A percentile compares a stretch with the other conserved stretches of the same genome.
Evolutionary conservation across 2,797 vertebrate species (phyloP).

Genomic region (Phyllotis vaccarum): DNA sequence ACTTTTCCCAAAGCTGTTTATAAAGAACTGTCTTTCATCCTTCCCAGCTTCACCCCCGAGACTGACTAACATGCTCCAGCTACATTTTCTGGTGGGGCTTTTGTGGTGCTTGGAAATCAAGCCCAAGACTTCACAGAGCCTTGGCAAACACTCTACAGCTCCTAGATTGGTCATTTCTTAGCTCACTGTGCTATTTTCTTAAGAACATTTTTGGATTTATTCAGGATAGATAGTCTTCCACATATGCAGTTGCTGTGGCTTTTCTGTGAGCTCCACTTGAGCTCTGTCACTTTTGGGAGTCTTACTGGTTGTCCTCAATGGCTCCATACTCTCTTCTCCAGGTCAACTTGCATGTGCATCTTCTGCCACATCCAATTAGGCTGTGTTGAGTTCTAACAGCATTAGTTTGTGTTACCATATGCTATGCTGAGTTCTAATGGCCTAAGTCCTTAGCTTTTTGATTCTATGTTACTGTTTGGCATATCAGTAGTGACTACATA

Average conservation of each 20-base stretch:
- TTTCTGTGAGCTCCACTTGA: neutral
- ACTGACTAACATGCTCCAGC: neutral
- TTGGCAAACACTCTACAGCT: neutral
- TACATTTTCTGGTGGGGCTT: neutral
- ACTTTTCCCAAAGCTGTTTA: neutral
- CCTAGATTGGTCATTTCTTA: neutral
- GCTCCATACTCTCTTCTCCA: neutral
- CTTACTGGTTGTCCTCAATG: neutral
- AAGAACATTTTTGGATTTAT: neutral
- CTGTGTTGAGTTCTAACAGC: no score
- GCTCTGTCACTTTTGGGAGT: neutral
- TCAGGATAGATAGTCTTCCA: neutral
- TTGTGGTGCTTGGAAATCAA: neutral
- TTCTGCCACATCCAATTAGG: neutral
- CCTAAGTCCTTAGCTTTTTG: neutral
- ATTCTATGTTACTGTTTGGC: neutral
- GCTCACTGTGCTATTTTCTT: neutral
- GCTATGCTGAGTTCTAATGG: neutral
- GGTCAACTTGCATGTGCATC: neutral
- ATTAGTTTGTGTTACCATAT: no score
- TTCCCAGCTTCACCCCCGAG: neutral
- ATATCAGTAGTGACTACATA: neutral
- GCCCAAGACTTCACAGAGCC: neutral
- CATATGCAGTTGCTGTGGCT: neutral
- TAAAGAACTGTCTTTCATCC: neutral